These are phyloP conservation scores for Deroplatys truncata DNA, from an alignment of 2,888 invertebrate genomes.

Conservation along the genomic window DNA sequence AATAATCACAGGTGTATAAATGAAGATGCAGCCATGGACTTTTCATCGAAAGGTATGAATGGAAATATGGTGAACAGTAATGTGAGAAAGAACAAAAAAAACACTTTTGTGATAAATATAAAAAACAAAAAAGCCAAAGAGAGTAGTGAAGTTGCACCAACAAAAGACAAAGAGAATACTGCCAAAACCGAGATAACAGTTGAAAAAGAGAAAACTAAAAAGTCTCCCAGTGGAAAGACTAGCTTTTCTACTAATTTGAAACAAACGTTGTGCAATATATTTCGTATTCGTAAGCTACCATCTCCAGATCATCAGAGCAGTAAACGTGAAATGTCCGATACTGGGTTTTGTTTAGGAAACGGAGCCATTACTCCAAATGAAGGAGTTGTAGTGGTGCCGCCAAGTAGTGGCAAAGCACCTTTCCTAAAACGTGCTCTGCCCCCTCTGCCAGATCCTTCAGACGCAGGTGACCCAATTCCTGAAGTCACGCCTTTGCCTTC, in stretches of 20 bases:
- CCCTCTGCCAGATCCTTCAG: constrained; percentile 45
- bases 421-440: constrained; percentile 64
- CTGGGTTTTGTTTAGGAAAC: constrained; percentile 30
- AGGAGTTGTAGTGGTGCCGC: constrained; percentile 11
- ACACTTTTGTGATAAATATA: constrained; percentile 55
- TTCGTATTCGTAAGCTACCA: constrained; percentile 61
- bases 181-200: constrained; percentile 29
- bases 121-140: constrained; percentile 57
- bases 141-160: constrained; percentile 32
- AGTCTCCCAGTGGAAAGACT: constrained; percentile 52
- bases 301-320: constrained; percentile 49
- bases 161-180: constrained; percentile 2
- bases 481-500: constrained; percentile 13
- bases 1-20: constrained; percentile 46
- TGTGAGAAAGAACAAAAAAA: constrained; percentile 50
- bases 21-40: constrained; percentile 37
- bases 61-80: constrained; percentile 48
- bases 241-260: constrained; percentile 73
- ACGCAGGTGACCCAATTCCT: background rate
- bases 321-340: constrained; percentile 36
- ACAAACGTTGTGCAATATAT: constrained; percentile 81
- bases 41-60: constrained; percentile 48
- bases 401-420: constrained; percentile 45
- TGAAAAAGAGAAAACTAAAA: constrained; percentile 53
- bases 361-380: constrained; percentile 18